A percentile compares a stretch with the other conserved stretches of the same genome.
These are phyloP conservation scores for Scaptomyza hsui DNA, from an alignment of 1,140 invertebrate species.

Conservation along the genomic window DNA sequence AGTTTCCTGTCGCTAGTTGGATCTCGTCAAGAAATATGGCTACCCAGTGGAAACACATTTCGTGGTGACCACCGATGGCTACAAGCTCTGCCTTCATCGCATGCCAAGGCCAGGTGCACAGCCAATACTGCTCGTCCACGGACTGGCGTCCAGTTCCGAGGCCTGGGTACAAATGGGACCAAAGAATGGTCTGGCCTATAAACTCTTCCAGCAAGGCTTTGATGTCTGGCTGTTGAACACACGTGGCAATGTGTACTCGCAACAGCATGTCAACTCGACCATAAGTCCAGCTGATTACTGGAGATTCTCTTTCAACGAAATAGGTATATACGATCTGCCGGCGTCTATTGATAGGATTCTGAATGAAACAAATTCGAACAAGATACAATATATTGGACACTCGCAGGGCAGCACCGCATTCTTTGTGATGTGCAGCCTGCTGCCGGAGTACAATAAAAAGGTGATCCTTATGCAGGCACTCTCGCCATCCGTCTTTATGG, in stretches of 20 bases:
- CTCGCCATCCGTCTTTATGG: slow-evolving; percentile 85
- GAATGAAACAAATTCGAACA: slow-evolving; percentile 78
- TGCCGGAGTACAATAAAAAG: slow-evolving; percentile 88
- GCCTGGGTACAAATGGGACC: slow-evolving; percentile 86
- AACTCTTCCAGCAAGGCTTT: slow-evolving; percentile 87
- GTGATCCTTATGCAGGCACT: slow-evolving; percentile 86
- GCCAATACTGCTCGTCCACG: slow-evolving; percentile 87
- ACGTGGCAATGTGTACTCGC: slow-evolving; percentile 88
- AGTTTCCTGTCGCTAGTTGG: neutral
- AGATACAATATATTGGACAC: slow-evolving; percentile 84
- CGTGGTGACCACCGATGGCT: slow-evolving; percentile 85
- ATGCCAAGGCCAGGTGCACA: slow-evolving; percentile 40
- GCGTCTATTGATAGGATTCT: slow-evolving; percentile 88
- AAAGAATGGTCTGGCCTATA: slow-evolving; percentile 84
- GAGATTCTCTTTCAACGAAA: slow-evolving; percentile 88
- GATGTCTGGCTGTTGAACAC: slow-evolving; percentile 91
- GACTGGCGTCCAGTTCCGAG: slow-evolving; percentile 85
- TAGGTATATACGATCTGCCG: slow-evolving; percentile 88
- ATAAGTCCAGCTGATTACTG: slow-evolving; percentile 75
- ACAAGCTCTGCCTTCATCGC: slow-evolving; percentile 85
- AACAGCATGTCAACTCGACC: slow-evolving; percentile 84
- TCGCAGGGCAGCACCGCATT: slow-evolving; percentile 86
- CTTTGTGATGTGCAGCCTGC: slow-evolving; percentile 87
- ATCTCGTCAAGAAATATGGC: slow-evolving; percentile 84
- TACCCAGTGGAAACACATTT: slow-evolving; percentile 86